Percentiles rank a stretch among this genome's conserved stretches.
phyloP scores from a whole-genome alignment of 2,888 invertebrate genomes.

The Dysmachus trigonus region DNA sequence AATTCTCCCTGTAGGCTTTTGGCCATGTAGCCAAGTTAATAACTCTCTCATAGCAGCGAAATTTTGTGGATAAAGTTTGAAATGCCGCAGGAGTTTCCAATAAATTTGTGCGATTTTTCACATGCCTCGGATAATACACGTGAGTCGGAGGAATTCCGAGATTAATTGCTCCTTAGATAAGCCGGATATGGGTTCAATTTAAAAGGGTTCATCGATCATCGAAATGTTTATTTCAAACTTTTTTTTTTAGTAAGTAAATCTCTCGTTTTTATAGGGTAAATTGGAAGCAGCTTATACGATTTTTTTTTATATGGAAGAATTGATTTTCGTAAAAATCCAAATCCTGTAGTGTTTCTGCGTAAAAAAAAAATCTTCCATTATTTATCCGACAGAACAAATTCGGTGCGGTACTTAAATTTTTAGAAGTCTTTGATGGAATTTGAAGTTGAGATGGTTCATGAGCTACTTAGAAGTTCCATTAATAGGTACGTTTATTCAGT shows the following conservation, averaged over 20 bases:
- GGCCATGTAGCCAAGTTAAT: constrained; percentile 15
- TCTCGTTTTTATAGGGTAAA: neutral
- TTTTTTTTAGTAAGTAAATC: neutral
- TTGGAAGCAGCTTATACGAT: neutral
- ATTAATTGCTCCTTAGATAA: constrained; percentile 23
- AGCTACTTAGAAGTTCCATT: too few species aligned
- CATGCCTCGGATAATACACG: neutral
- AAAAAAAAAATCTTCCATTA: neutral
- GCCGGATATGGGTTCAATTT: neutral
- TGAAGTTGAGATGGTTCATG: neutral
- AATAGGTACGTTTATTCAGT: too few species aligned
- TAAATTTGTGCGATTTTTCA: constrained; percentile 11
- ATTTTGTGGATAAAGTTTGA: constrained; percentile 15
- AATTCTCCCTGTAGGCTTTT: neutral
- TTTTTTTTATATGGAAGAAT: neutral
- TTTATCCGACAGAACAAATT: neutral
- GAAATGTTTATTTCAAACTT: neutral
- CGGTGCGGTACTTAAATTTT: too few species aligned
- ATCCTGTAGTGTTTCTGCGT: too few species aligned
- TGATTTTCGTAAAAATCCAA: neutral
- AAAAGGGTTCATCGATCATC: neutral
- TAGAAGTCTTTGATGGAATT: neutral
- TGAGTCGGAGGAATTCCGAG: neutral
- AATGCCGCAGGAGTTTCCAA: neutral
- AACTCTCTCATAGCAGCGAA: constrained; percentile 1